These are phyloP conservation scores for Anabacerthia variegaticeps DNA, from an alignment of 2,797 vertebrate genomes.

Conservation along the genomic window DNA sequence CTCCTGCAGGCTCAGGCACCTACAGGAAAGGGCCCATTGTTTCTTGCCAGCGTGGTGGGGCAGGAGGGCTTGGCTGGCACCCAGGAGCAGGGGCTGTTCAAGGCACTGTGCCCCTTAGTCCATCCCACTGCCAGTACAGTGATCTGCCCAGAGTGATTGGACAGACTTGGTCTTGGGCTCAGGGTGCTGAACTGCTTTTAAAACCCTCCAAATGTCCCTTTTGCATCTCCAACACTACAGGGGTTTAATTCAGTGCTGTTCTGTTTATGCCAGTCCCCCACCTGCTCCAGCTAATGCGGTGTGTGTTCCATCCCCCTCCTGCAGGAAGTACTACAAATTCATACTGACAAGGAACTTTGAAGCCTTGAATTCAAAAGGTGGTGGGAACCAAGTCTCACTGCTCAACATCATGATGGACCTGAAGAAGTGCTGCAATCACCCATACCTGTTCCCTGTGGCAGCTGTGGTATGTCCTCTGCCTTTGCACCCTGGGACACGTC, in stretches of 20 bases:
- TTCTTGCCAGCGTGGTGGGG: fast-evolving
- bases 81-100: not conserved
- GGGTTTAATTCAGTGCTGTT: not conserved
- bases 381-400: slow-evolving; percentile 96
- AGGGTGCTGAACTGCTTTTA: not conserved
- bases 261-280: not conserved
- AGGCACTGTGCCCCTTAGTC: no score
- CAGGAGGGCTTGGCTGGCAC: not conserved
- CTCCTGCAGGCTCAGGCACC: not conserved
- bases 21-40: fast-evolving
- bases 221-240: not conserved
- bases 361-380: slow-evolving; percentile 97
- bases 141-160: fast-evolving
- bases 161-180: not conserved
- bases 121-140: fast-evolving
- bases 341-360: slow-evolving; percentile 96
- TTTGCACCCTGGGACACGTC: fast-evolving
- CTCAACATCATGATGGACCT: slow-evolving; percentile 99
- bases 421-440: slow-evolving; percentile 99
- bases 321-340: slow-evolving; percentile 99
- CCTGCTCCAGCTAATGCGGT: fast-evolving
- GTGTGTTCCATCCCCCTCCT: not conserved
- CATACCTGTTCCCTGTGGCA: slow-evolving; percentile 96
- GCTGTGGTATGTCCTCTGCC: slow-evolving; percentile 82
- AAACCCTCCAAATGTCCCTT: not conserved